Conservation (phyloP, 2,113 vertebrate species). For the Pardalotus punctatus region DNA sequence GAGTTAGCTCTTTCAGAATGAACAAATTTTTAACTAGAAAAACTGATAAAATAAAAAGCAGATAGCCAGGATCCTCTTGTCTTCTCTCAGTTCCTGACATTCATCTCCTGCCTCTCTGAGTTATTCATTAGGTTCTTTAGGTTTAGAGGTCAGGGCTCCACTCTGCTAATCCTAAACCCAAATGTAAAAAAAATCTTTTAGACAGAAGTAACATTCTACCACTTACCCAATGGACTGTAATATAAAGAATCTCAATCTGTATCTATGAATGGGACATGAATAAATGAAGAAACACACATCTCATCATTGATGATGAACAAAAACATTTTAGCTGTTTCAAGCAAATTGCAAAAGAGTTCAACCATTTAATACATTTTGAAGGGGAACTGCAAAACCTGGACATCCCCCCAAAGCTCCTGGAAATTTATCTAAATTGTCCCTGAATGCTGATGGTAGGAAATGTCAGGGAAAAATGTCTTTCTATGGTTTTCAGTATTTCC, state of each 20-base stretch:
- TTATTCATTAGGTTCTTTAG: background rate
- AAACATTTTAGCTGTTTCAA: background rate
- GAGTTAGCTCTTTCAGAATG: background rate
- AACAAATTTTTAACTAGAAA: background rate
- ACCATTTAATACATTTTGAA: background rate
- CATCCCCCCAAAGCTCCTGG: background rate
- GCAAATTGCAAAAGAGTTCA: background rate
- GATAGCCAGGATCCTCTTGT: background rate
- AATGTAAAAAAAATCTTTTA: background rate
- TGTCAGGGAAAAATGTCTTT: background rate
- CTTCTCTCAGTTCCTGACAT: background rate
- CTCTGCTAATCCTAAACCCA: background rate
- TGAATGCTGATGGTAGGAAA: background rate
- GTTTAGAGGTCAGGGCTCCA: background rate
- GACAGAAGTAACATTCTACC: background rate
- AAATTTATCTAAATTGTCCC: background rate
- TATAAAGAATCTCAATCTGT: background rate
- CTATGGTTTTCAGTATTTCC: background rate
- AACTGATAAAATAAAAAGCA: background rate
- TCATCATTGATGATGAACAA: background rate
- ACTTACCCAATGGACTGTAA: background rate
- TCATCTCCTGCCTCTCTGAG: fast-evolving
- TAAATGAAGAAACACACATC: background rate
- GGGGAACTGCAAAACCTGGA: background rate
- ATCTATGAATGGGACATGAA: background rate